Evolutionary conservation across 2,888 invertebrate genomes (phyloP).

Genomic region (Mythimna lalbum): DNA sequence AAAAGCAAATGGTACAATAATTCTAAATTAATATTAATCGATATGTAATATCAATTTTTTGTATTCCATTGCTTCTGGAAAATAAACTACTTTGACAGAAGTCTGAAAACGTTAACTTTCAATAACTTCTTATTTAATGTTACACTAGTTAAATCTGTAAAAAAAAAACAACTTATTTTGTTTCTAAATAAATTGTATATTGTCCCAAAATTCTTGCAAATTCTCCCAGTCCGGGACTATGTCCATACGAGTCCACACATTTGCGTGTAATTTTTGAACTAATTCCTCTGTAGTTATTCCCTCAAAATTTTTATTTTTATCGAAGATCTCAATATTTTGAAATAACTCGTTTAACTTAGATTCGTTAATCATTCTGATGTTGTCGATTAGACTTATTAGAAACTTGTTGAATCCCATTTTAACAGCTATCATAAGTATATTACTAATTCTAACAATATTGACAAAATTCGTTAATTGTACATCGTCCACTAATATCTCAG

Average conservation of each 20-base stretch:
- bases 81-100: too few species aligned
- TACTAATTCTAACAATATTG: constrained; percentile 11
- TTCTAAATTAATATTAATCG: too few species aligned
- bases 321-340: neutral
- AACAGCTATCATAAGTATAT: constrained; percentile 22
- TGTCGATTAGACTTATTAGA: constrained; percentile 1
- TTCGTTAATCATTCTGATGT: neutral
- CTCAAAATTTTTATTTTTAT: neutral
- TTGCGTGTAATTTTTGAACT: neutral
- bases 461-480: constrained; percentile 20
- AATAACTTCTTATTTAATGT: too few species aligned
- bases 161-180: too few species aligned
- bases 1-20: too few species aligned
- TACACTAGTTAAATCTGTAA: too few species aligned
- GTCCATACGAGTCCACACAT: constrained; percentile 1
- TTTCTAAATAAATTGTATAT: constrained; percentile 1
- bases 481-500: neutral
- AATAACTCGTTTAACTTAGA: constrained; percentile 15
- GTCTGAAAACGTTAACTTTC: too few species aligned
- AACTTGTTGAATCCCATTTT: constrained; percentile 29
- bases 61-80: too few species aligned
- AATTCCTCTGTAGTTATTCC: neutral
- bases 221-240: neutral
- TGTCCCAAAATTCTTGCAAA: neutral
- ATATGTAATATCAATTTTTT: too few species aligned